A percentile compares a stretch with the other conserved stretches of the same genome.
These are phyloP conservation scores for Denticeps clupeoides DNA, from an alignment of 2,797 vertebrate genomes.

Conservation along the genomic window DNA sequence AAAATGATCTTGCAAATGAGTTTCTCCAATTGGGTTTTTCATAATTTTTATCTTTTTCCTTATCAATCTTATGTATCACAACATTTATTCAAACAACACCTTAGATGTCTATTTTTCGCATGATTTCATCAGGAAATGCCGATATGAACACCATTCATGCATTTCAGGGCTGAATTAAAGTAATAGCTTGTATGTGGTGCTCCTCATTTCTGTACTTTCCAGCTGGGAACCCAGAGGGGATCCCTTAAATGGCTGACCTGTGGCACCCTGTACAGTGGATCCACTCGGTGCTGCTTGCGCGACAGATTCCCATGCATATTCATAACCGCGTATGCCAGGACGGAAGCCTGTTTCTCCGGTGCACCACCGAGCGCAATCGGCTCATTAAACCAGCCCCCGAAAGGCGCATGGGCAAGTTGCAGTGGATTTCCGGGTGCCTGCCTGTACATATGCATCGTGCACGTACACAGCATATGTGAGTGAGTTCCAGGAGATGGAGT, in stretches of 20 bases:
- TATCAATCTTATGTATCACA: too few species aligned
- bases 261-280: slow-evolving; percentile 51
- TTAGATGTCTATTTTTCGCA: too few species aligned
- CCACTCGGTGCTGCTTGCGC: slow-evolving; percentile 49
- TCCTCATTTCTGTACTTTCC: slow-evolving; percentile 40
- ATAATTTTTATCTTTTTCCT: too few species aligned
- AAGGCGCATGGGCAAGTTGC: slow-evolving; percentile 5
- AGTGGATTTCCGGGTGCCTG: slow-evolving; percentile 22
- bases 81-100: too few species aligned
- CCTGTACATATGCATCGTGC: slow-evolving; percentile 37
- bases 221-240: slow-evolving; percentile 46
- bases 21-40: too few species aligned
- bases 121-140: too few species aligned
- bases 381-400: too few species aligned
- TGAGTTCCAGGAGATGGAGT: slow-evolving; percentile 45
- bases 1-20: too few species aligned
- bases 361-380: slow-evolving; percentile 35
- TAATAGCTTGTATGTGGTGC: too few species aligned
- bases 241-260: slow-evolving; percentile 55
- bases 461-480: slow-evolving; percentile 20
- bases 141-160: too few species aligned
- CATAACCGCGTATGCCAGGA: slow-evolving; percentile 61
- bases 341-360: slow-evolving; percentile 43
- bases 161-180: too few species aligned
- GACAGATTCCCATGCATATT: slow-evolving; percentile 70